phyloP scores from a whole-genome alignment of 2,113 vertebrate genomes.

The Recurvirostra avosetta region DNA sequence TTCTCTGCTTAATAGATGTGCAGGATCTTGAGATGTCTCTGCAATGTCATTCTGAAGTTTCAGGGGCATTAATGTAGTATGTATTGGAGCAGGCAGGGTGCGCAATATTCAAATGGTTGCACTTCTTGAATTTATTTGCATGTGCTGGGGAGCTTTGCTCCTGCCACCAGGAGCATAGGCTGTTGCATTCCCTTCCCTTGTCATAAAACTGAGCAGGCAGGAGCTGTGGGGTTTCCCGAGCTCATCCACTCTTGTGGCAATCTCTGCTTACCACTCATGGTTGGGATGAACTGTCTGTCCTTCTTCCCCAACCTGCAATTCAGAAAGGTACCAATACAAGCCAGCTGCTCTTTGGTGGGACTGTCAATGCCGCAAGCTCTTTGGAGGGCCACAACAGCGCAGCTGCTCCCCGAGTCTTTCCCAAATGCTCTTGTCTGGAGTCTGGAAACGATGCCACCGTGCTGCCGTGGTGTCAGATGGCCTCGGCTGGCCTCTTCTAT shows the following conservation, averaged over 20 bases:
- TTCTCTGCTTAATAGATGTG: not conserved
- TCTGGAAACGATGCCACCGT: not conserved
- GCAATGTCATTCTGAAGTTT: not conserved
- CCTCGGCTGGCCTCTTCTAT: not conserved
- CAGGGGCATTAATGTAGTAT: fast-evolving
- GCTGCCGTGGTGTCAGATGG: not conserved
- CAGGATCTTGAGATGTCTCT: not conserved
- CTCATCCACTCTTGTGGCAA: not conserved
- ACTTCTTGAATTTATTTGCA: not conserved
- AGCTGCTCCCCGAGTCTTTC: not conserved
- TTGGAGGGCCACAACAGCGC: not conserved
- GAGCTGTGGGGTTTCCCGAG: not conserved
- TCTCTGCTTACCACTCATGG: not conserved
- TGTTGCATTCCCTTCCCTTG: not conserved
- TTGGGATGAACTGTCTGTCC: not conserved
- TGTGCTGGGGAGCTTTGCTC: not conserved
- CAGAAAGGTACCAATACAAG: not conserved
- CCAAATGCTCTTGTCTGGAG: not conserved
- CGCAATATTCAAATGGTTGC: not conserved
- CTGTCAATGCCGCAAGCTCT: not conserved
- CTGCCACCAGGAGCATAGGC: not conserved
- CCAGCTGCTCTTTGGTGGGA: not conserved
- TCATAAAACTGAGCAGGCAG: not conserved
- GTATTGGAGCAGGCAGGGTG: not conserved
- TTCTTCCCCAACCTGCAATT: not conserved